A percentile compares a stretch with the other conserved stretches of the same genome.
Conservation (phyloP, 2,113 vertebrate species). For the Mesocricetus auratus region DNA sequence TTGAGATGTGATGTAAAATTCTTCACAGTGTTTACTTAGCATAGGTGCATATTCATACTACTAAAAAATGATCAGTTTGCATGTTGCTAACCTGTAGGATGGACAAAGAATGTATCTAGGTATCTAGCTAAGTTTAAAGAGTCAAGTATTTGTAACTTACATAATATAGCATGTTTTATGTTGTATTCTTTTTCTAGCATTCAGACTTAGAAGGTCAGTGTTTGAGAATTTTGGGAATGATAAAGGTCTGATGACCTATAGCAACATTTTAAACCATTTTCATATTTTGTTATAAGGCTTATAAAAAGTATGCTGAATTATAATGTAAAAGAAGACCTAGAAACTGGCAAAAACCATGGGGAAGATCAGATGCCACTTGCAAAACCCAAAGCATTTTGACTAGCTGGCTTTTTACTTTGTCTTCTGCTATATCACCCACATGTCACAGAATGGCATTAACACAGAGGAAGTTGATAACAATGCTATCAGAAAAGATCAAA, state of each 20-base stretch:
- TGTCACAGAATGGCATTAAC: conserved; percentile 45
- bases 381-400: conserved; percentile 18
- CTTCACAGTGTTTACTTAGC: not conserved
- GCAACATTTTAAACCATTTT: conserved; percentile 36
- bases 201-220: not conserved
- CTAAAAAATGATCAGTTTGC: not conserved
- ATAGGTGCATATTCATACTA: not conserved
- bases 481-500: conserved; percentile 65
- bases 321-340: not conserved
- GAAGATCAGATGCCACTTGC: conserved; percentile 27
- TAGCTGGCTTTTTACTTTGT: conserved; percentile 11
- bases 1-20: not conserved
- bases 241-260: not conserved
- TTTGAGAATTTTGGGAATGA: conserved; percentile 12
- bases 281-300: conserved; percentile 18
- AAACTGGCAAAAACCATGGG: conserved; percentile 21
- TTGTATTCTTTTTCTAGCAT: not conserved
- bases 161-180: conserved; percentile 35
- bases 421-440: conserved; percentile 55
- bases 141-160: not conserved
- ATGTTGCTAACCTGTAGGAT: not conserved
- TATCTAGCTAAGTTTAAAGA: not conserved
- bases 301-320: conserved; percentile 12
- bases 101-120: not conserved
- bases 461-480: conserved; percentile 47